These are phyloP conservation scores for Pristionchus arcanus DNA, from an alignment of 2,888 invertebrate species.

Conservation along the genomic window DNA sequence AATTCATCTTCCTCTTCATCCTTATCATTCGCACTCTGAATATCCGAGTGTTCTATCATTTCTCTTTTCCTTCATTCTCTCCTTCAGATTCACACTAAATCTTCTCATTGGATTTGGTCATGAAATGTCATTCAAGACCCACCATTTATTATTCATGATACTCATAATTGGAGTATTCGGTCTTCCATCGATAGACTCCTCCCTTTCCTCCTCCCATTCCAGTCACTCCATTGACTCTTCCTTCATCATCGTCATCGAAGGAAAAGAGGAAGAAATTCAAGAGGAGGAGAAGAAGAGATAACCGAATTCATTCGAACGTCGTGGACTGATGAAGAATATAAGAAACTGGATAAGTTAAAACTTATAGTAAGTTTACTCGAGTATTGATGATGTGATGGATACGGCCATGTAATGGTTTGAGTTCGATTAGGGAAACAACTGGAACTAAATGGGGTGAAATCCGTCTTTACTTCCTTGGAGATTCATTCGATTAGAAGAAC, in stretches of 20 bases:
- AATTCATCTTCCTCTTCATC: not conserved
- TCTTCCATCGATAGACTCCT: not conserved
- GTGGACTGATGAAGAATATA: constrained; percentile 67
- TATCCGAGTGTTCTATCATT: not conserved
- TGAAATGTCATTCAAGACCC: constrained; percentile 36
- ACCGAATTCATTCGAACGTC: constrained; percentile 69
- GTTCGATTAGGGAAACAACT: not conserved
- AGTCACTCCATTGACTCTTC: not conserved
- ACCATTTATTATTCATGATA: not conserved
- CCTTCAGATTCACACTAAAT: not conserved
- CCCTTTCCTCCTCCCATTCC: not conserved
- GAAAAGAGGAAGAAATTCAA: constrained; percentile 41
- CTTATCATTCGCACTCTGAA: not conserved
- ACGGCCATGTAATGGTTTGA: not conserved
- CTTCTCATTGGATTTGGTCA: constrained; percentile 10
- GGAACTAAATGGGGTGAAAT: not conserved
- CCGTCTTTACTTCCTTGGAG: not conserved
- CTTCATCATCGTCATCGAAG: not conserved
- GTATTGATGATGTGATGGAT: not conserved
- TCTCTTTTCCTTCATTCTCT: not conserved
- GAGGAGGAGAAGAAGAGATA: constrained; percentile 62
- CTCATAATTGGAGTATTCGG: not conserved
- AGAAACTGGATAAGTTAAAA: constrained; percentile 66
- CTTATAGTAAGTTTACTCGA: constrained; percentile 65
- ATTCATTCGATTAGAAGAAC: constrained; percentile 14